phyloP scores from a whole-genome alignment of 2,888 invertebrate species.

The Epicampocera succincta region DNA sequence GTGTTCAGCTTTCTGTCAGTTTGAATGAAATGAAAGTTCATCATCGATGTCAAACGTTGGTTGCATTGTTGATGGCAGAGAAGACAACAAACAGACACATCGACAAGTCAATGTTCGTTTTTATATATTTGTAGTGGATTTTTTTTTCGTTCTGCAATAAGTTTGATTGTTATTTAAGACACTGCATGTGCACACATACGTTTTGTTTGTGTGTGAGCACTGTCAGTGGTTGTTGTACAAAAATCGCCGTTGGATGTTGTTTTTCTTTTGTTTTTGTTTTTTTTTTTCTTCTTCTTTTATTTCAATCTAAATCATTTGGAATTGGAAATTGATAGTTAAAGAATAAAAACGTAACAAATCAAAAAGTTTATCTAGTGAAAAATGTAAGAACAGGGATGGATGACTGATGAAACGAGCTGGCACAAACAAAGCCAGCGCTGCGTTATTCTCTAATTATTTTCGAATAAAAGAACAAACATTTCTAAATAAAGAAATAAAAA shows the following conservation, averaged over 20 bases:
- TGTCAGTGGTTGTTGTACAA: conserved; percentile 9
- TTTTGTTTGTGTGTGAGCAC: conserved; percentile 2
- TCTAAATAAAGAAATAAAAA: too few relatives aligned
- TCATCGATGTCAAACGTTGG: conserved; percentile 65
- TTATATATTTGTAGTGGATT: conserved; percentile 25
- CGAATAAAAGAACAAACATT: too few relatives aligned
- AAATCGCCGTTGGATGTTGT: conserved; percentile 4
- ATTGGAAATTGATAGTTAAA: conserved; percentile 59
- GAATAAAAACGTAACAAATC: conserved; percentile 27
- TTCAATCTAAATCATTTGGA: conserved; percentile 42
- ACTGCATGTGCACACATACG: conserved; percentile 9
- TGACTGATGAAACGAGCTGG: background rate
- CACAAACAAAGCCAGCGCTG: too few relatives aligned
- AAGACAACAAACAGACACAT: conserved; percentile 36
- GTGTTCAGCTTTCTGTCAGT: conserved; percentile 52
- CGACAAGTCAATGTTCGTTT: conserved; percentile 57
- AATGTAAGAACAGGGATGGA: background rate
- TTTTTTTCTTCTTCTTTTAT: too few relatives aligned
- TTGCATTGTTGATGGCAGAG: conserved; percentile 64
- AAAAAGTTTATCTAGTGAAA: conserved; percentile 11
- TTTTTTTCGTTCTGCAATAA: conserved; percentile 17
- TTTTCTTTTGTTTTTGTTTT: background rate
- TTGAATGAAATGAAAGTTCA: conserved; percentile 65
- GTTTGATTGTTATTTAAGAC: conserved; percentile 64
- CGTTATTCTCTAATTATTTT: too few relatives aligned